Percentiles rank a stretch among this genome's conserved stretches.
Conservation (phyloP, 2,797 vertebrate species). For the Neoniphon sammara region DNA sequence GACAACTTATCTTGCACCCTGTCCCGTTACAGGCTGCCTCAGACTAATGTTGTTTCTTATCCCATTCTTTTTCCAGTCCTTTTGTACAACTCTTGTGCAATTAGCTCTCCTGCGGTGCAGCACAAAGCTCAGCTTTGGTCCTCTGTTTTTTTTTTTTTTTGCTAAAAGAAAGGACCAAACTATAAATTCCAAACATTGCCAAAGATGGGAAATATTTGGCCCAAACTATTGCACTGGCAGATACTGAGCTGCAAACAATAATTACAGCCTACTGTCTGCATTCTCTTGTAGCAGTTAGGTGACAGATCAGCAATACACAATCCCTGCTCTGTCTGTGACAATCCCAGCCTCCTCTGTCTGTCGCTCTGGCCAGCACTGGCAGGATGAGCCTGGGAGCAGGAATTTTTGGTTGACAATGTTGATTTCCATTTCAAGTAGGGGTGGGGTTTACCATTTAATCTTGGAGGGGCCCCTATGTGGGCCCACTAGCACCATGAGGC, state of each 20-base stretch:
- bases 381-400: constrained; percentile 67
- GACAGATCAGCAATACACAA: constrained; percentile 82
- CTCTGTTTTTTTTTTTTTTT: too few species aligned
- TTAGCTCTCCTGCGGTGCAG: constrained; percentile 45
- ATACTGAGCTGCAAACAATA: constrained; percentile 64
- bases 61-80: constrained; percentile 37
- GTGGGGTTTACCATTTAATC: constrained; percentile 49
- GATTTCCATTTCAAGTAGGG: constrained; percentile 49
- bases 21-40: constrained; percentile 30
- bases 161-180: constrained; percentile 40
- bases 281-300: constrained; percentile 73
- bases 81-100: constrained; percentile 23
- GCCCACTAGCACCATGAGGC: neutral
- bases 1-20: constrained; percentile 47
- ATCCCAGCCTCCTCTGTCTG: constrained; percentile 68
- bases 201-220: constrained; percentile 72
- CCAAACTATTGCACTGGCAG: constrained; percentile 58
- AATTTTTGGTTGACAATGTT: constrained; percentile 73
- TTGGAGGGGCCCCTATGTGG: constrained; percentile 7
- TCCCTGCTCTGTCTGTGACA: constrained; percentile 78
- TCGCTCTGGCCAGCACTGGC: constrained; percentile 59
- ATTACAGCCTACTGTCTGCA: constrained; percentile 74
- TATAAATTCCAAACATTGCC: constrained; percentile 62
- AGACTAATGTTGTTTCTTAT: constrained; percentile 51
- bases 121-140: constrained; percentile 11